These are phyloP conservation scores for Drosophila mojavensis DNA, from an alignment of 1,140 invertebrate genomes.

Conservation along the genomic window DNA sequence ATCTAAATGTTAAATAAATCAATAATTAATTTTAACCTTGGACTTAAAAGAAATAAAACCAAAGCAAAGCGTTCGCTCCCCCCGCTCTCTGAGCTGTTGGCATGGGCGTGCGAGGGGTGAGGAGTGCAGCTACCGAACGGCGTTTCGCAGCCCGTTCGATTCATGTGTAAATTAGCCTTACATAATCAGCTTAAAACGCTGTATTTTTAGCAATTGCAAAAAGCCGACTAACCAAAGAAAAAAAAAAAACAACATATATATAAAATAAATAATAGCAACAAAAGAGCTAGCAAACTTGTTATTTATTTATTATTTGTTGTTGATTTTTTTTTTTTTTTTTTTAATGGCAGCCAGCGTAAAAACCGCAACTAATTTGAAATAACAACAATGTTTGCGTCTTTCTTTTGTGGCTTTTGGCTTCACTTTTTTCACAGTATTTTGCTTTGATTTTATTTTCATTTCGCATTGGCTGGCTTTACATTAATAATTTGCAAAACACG, in stretches of 20 bases:
- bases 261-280: conserved; percentile 14
- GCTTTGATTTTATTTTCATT: neutral
- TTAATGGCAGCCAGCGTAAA: conserved; percentile 50
- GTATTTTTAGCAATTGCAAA: conserved; percentile 81
- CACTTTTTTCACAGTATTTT: neutral
- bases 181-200: conserved; percentile 71
- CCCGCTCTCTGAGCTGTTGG: neutral
- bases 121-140: conserved; percentile 42
- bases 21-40: conserved; percentile 80
- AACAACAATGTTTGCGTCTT: conserved; percentile 39
- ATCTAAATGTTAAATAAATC: conserved; percentile 73
- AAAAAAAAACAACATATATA: too few species aligned
- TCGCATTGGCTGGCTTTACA: conserved; percentile 16
- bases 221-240: conserved; percentile 45
- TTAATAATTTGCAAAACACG: conserved; percentile 45
- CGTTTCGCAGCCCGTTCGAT: conserved; percentile 56
- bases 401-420: conserved; percentile 4
- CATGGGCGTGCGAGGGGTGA: neutral
- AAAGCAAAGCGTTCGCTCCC: conserved; percentile 45
- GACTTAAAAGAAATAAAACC: conserved; percentile 80
- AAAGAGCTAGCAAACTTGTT: conserved; percentile 41
- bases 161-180: conserved; percentile 82
- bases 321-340: neutral
- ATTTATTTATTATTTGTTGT: conserved; percentile 39
- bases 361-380: conserved; percentile 71